Conservation (phyloP, 1,140 invertebrate genomes). For the Carposina sasakii region DNA sequence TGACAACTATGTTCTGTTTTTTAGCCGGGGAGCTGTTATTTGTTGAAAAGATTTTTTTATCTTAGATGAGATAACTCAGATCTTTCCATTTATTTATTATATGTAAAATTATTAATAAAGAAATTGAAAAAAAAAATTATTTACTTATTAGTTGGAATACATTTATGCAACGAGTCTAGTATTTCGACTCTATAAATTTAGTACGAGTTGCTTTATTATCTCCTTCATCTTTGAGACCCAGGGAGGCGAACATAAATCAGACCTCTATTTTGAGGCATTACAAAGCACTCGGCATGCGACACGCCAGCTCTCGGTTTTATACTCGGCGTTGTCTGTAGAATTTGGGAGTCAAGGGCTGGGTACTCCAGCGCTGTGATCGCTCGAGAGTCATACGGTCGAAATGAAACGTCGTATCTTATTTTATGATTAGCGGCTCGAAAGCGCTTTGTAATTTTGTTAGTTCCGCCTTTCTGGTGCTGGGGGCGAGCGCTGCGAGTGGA, state of each 20-base stretch:
- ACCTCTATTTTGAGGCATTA: conserved; percentile 40
- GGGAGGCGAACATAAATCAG: conserved; percentile 35
- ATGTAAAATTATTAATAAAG: too few relatives aligned
- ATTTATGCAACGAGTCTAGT: too few relatives aligned
- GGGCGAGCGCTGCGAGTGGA: conserved; percentile 65
- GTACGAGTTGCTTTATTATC: too few relatives aligned
- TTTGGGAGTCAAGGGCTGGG: conserved; percentile 70
- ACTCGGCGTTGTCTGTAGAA: conserved; percentile 63
- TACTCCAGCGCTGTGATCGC: conserved; percentile 68
- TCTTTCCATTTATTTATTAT: too few relatives aligned
- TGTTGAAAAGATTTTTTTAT: too few relatives aligned
- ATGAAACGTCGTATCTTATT: conserved; percentile 73
- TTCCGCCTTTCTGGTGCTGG: conserved; percentile 72
- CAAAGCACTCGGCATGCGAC: conserved; percentile 38
- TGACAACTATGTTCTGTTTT: too few relatives aligned
- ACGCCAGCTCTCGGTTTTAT: conserved; percentile 61
- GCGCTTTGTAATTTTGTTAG: conserved; percentile 72
- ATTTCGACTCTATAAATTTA: too few relatives aligned
- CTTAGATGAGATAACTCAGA: too few relatives aligned
- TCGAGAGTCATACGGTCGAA: conserved; percentile 68
- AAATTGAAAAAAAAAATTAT: too few relatives aligned
- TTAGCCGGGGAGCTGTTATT: too few relatives aligned
- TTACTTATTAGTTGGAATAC: too few relatives aligned
- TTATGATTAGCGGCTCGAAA: conserved; percentile 72
- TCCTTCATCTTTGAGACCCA: conserved; percentile 31